Evolutionary conservation across 2,888 invertebrate genomes (phyloP).

Genomic region (Charanyca ferruginea): DNA sequence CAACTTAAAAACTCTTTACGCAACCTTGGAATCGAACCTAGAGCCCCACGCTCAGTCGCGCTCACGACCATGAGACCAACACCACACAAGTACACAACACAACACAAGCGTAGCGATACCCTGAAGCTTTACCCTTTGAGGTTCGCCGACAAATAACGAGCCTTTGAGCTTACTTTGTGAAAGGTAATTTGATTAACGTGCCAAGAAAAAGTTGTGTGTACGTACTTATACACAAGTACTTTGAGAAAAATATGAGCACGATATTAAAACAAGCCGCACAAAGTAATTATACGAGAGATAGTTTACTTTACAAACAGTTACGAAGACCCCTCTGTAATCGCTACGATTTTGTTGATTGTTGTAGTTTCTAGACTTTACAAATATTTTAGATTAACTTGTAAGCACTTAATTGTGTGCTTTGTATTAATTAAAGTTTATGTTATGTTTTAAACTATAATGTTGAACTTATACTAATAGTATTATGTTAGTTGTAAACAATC

Average conservation of each 20-base stretch:
- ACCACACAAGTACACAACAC: not conserved
- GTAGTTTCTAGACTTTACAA: slow-evolving; percentile 10
- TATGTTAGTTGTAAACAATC: not conserved
- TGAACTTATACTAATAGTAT: not conserved
- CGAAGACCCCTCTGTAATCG: not conserved
- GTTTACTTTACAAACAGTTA: slow-evolving; percentile 9
- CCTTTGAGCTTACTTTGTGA: slow-evolving; percentile 8
- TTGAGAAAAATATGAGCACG: not conserved
- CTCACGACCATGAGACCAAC: too few relatives aligned
- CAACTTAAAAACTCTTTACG: too few relatives aligned
- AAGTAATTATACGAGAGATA: not conserved
- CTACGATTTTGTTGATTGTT: not conserved
- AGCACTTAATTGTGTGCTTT: not conserved
- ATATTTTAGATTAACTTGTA: slow-evolving; percentile 6
- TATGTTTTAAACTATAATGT: not conserved
- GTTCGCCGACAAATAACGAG: slow-evolving; percentile 1
- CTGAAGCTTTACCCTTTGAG: not conserved
- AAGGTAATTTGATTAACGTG: slow-evolving; percentile 15
- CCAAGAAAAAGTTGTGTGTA: not conserved
- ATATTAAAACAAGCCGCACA: not conserved
- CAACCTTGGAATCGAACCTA: too few relatives aligned
- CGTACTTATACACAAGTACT: not conserved
- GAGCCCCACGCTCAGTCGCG: too few relatives aligned
- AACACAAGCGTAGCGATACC: not conserved
- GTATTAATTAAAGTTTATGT: not conserved